Percentiles rank a stretch among this genome's conserved stretches.
phyloP scores from a whole-genome alignment of 2,113 vertebrate species.

The Archilochus colubris region DNA sequence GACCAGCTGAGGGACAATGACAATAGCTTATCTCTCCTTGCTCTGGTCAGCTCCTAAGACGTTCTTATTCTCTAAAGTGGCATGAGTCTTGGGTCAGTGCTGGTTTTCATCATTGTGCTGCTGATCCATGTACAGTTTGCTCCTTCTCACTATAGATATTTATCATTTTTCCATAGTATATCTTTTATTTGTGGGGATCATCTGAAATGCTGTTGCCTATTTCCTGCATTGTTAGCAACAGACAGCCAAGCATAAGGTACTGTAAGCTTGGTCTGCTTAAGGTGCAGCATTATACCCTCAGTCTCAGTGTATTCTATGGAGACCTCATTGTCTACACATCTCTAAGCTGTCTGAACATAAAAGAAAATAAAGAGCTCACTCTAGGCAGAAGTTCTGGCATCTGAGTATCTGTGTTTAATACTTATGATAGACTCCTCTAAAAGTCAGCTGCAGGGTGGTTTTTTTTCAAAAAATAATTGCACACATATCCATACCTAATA shows the following conservation, averaged over 20 bases:
- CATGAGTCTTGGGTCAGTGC: background rate
- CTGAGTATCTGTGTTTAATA: background rate
- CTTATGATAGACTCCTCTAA: background rate
- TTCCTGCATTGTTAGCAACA: background rate
- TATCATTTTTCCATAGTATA: background rate
- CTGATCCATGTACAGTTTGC: background rate
- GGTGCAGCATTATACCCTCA: background rate
- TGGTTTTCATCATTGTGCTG: background rate
- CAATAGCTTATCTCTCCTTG: conserved; percentile 49
- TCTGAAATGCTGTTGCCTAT: background rate
- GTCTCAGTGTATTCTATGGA: background rate
- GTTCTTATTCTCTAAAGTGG: background rate
- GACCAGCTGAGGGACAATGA: conserved; percentile 24
- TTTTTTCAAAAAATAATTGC: background rate
- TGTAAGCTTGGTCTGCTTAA: background rate
- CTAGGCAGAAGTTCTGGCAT: background rate
- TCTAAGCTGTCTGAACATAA: background rate
- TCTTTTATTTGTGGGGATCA: background rate
- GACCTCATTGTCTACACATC: background rate
- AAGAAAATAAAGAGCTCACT: background rate
- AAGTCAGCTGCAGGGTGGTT: background rate
- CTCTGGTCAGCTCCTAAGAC: background rate
- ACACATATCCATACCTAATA: background rate
- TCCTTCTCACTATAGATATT: background rate
- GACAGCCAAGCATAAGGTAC: background rate